Conservation (phyloP, 1,140 invertebrate genomes). For the Achatina immaculata region DNA sequence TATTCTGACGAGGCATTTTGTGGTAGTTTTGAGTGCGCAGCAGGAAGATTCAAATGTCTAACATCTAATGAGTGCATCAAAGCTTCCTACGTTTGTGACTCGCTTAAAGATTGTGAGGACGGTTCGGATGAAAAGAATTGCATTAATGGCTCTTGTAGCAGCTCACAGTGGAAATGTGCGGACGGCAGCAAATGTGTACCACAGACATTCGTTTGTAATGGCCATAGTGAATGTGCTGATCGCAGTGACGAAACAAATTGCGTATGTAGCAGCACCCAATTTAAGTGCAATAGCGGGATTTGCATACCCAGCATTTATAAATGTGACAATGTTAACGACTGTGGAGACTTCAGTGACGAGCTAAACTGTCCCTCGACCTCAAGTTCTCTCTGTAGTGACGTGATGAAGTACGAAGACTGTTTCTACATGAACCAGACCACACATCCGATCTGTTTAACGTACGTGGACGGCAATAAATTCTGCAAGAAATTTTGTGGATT, state of each 20-base stretch:
- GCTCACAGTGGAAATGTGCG: constrained; percentile 40
- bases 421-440: constrained; percentile 9
- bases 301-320: constrained; percentile 19
- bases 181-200: background rate
- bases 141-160: constrained; percentile 38
- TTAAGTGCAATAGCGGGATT: background rate
- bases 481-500: constrained; percentile 21
- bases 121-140: constrained; percentile 49
- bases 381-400: background rate
- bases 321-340: constrained; percentile 20
- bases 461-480: constrained; percentile 2
- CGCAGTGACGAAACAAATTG: constrained; percentile 77
- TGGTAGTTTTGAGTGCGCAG: too few relatives aligned
- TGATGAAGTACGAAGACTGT: background rate
- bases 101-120: constrained; percentile 50
- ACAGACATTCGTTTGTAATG: constrained; percentile 69
- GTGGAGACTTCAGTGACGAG: constrained; percentile 26
- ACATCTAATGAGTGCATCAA: constrained; percentile 96
- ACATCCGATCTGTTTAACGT: constrained; percentile 4
- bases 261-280: background rate
- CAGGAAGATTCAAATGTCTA: too few relatives aligned
- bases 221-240: constrained; percentile 44
- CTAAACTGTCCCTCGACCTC: constrained; percentile 41
- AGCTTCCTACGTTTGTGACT: constrained; percentile 58
- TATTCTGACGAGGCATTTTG: too few relatives aligned